Evolutionary conservation across 2,888 invertebrate species (phyloP).

Genomic region (Oxytorus armatus): DNA sequence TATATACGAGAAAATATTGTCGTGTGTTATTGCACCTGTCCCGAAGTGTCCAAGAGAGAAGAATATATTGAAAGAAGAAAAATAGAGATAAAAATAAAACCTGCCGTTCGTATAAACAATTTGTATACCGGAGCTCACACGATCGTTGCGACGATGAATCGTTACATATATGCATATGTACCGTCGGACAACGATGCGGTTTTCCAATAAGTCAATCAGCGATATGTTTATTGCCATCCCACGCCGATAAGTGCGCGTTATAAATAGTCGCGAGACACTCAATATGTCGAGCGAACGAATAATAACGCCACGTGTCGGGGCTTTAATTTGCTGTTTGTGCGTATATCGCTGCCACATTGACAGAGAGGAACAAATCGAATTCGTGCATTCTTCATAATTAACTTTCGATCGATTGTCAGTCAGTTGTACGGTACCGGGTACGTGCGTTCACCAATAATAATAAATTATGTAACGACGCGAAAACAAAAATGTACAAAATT

Average conservation of each 20-base stretch:
- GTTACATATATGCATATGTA: not conserved
- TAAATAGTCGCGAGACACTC: constrained; percentile 61
- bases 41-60: not conserved
- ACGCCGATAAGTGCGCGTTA: constrained; percentile 55
- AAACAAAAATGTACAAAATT: not conserved
- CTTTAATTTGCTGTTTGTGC: not conserved
- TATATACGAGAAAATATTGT: not conserved
- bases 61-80: constrained; percentile 21
- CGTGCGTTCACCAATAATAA: constrained; percentile 36
- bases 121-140: no score
- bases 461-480: no score
- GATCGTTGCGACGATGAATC: not conserved
- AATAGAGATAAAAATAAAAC: constrained; percentile 3
- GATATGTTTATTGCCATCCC: constrained; percentile 53
- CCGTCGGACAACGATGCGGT: constrained; percentile 38
- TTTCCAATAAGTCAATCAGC: constrained; percentile 60
- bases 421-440: constrained; percentile 1
- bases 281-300: constrained; percentile 53
- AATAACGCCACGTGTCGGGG: constrained; percentile 18
- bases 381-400: constrained; percentile 53
- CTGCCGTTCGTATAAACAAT: not conserved
- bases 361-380: constrained; percentile 46
- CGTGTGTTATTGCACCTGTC: not conserved
- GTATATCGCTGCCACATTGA: constrained; percentile 5
- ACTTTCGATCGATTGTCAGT: constrained; percentile 48